Percentiles rank a stretch among this genome's conserved stretches.
These are phyloP conservation scores for Drosophila conformis DNA, from an alignment of 2,888 invertebrate species.

Conservation along the genomic window DNA sequence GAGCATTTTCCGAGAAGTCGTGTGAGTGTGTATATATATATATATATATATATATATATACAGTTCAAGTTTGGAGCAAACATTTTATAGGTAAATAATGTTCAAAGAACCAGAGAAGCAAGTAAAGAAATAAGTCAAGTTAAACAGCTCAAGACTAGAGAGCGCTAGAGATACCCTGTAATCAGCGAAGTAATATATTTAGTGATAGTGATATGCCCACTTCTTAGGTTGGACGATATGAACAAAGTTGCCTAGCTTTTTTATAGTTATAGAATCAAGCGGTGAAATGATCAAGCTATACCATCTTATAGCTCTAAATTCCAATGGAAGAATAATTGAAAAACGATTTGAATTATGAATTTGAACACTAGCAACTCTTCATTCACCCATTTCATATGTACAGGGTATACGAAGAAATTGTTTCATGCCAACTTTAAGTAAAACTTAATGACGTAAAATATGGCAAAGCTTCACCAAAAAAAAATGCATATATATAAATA, in stretches of 20 bases:
- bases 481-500: background rate
- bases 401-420: constrained; percentile 32
- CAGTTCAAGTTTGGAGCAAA: constrained; percentile 44
- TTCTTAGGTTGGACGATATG: background rate
- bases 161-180: background rate
- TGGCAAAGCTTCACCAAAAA: constrained; percentile 53
- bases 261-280: background rate
- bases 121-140: background rate
- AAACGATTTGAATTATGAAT: rapidly evolving
- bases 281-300: background rate
- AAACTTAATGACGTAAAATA: constrained; percentile 77
- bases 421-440: constrained; percentile 55
- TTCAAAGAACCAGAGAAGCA: constrained; percentile 19
- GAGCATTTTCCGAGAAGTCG: constrained; percentile 40
- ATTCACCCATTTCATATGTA: background rate
- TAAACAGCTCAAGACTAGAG: background rate
- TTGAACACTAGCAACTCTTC: background rate
- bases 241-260: background rate
- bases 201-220: background rate
- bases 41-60: background rate
- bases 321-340: background rate
- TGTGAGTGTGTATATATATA: background rate
- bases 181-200: background rate
- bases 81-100: constrained; percentile 63
- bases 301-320: rapidly evolving